Conservation (phyloP, 2,113 vertebrate species). For the Henicopernis longicauda region DNA sequence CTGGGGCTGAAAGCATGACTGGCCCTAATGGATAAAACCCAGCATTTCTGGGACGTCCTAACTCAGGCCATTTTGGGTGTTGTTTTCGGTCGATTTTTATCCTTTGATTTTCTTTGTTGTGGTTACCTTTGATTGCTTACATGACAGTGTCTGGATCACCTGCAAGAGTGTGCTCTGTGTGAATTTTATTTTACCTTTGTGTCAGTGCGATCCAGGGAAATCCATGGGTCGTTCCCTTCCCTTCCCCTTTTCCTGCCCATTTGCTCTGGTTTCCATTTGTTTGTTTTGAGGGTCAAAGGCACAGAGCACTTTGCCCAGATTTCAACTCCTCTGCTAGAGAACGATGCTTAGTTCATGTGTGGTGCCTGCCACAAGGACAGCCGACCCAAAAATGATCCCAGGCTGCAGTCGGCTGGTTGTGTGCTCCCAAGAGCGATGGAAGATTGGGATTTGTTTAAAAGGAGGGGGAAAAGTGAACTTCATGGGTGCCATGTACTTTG, state of each 20-base stretch:
- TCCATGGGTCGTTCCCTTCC: not conserved
- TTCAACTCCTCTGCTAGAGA: not conserved
- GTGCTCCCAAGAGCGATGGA: not conserved
- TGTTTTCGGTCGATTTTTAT: not conserved
- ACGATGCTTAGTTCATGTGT: not conserved
- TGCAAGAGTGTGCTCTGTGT: not conserved
- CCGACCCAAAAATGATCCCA: not conserved
- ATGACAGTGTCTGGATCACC: not conserved
- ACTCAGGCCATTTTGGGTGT: not conserved
- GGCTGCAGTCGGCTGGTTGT: accelerated
- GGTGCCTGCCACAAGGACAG: not conserved
- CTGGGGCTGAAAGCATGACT: not conserved
- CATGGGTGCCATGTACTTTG: not conserved
- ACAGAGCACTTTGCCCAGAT: conserved; percentile 12
- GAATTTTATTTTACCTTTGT: conserved; percentile 2
- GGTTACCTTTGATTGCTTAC: conserved; percentile 6
- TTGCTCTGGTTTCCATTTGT: conserved; percentile 25
- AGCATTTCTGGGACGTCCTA: not conserved
- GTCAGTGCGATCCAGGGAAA: not conserved
- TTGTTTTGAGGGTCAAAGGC: conserved; percentile 33
- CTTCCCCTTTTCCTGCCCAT: not conserved
- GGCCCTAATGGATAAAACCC: not conserved
- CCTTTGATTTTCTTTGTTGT: not conserved
- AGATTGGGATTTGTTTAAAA: not conserved
- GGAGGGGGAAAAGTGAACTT: not conserved